phyloP scores from a whole-genome alignment of 2,888 invertebrate genomes.

The Dorcus hopei region DNA sequence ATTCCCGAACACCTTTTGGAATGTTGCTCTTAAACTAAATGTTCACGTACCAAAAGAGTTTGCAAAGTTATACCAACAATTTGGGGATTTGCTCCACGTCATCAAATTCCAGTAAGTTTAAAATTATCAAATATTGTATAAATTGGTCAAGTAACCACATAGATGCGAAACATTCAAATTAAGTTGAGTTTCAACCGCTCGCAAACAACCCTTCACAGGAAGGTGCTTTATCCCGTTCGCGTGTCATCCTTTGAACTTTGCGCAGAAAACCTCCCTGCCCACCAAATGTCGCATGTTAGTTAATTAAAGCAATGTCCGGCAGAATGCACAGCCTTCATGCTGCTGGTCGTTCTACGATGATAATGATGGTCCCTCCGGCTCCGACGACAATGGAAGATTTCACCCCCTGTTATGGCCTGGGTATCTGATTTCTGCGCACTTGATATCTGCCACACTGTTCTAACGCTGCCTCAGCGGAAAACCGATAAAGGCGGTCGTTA shows the following conservation, averaged over 20 bases:
- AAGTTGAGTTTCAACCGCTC: background rate
- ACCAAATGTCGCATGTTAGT: background rate
- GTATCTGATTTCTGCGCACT: slow-evolving; percentile 3
- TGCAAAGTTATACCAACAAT: too few species aligned
- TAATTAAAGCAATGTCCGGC: slow-evolving; percentile 2
- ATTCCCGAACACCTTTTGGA: too few species aligned
- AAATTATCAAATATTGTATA: too few species aligned
- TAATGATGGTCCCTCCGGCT: background rate
- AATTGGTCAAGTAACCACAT: too few species aligned
- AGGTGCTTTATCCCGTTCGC: background rate
- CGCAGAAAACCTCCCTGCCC: background rate
- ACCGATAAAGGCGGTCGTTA: slow-evolving; percentile 2
- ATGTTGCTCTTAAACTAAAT: too few species aligned
- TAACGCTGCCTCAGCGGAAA: slow-evolving; percentile 6
- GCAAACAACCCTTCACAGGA: background rate
- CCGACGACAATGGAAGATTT: background rate
- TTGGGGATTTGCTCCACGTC: too few species aligned
- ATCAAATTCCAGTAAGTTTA: too few species aligned
- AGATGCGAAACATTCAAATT: too few species aligned
- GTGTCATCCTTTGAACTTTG: background rate
- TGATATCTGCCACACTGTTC: slow-evolving; percentile 2
- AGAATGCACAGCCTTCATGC: background rate
- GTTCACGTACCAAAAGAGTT: too few species aligned
- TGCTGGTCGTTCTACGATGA: background rate
- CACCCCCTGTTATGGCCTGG: background rate